Evolutionary conservation across 2,797 vertebrate species (phyloP).

Genomic region (Oceanodroma leucorhoa): DNA sequence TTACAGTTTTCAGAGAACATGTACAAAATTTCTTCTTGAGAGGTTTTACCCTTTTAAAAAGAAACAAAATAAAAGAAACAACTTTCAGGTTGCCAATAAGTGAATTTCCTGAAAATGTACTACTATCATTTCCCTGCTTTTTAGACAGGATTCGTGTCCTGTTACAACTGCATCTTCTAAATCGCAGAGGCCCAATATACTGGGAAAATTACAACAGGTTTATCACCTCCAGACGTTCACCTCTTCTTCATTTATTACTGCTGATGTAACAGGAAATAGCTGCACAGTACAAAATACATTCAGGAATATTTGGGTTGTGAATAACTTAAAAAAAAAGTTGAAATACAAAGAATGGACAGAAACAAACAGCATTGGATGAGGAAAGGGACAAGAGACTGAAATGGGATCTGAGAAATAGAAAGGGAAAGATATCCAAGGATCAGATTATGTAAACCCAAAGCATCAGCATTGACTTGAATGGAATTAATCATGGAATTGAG

Average conservation of each 20-base stretch:
- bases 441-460: neutral
- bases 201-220: conserved; percentile 3
- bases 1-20: neutral
- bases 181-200: neutral
- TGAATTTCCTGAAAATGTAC: conserved; percentile 41
- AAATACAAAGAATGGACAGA: neutral
- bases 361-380: neutral
- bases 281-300: neutral
- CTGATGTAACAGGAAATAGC: neutral
- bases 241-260: neutral
- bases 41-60: neutral
- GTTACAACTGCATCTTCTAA: conserved; percentile 35
- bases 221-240: neutral
- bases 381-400: neutral
- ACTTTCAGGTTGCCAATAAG: conserved; percentile 17
- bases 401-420: neutral
- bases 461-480: neutral
- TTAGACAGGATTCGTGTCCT: conserved; percentile 18
- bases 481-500: neutral
- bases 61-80: conserved; percentile 7
- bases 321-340: neutral
- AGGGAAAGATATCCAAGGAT: neutral
- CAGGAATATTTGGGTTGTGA: neutral
- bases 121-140: conserved; percentile 18
- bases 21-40: neutral